Base-by-base conservation (phyloP, 2,888 invertebrate genomes). In the Alviniconcha strummeri region DNA sequence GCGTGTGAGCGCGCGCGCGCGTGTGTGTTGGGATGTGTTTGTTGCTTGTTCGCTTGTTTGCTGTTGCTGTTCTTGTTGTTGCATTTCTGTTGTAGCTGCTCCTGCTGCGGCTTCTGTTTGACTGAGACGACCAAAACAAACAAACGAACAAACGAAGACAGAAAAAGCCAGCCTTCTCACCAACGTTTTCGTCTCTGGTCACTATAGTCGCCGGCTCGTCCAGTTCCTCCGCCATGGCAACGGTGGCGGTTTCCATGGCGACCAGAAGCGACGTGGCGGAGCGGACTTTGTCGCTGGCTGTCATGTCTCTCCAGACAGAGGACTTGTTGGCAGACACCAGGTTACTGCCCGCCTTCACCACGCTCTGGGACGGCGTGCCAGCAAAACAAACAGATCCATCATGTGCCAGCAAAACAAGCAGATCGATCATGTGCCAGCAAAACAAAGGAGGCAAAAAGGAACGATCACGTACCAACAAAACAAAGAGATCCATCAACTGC, bases 231-330 rank as follows among this genome's bases (percentile, higher is more conserved):
- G 89, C 88, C 88, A 91, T 89, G 17, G 86, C 80, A 54, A 85
- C 85, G 6, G 90, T 89, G 3, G 90, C 89, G 6, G 87, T 86
- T 78, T 91, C 91, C 86, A 91, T 86, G 75, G 90, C 89, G 78
- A 86, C 87, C 17, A 91, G 83, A 8, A 91, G 85, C 2, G 87
- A 85, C 8, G 90, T 88, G 3, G 91, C 90, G 1, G 88, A 87
- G 60, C 85, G 80, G 19, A 86, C 82, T 80, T 87, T 89, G 78
- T 89, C 89, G 54, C 84, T 85, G 52, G 76, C 36, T 3, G 84
- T 82, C 89, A 89, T 89, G 19, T 86, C 83, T 3, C 84, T 78
- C 89, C 90, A 90, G 17, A 89, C 86, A 13, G 83, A 77, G 11
- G 87, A 80, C 83, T 89, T 88, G 79, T 89, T 87, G 5, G 78